A percentile compares a stretch with the other conserved stretches of the same genome.
phyloP scores from a whole-genome alignment of 2,797 vertebrate genomes.

The Enteromius mattozi region DNA sequence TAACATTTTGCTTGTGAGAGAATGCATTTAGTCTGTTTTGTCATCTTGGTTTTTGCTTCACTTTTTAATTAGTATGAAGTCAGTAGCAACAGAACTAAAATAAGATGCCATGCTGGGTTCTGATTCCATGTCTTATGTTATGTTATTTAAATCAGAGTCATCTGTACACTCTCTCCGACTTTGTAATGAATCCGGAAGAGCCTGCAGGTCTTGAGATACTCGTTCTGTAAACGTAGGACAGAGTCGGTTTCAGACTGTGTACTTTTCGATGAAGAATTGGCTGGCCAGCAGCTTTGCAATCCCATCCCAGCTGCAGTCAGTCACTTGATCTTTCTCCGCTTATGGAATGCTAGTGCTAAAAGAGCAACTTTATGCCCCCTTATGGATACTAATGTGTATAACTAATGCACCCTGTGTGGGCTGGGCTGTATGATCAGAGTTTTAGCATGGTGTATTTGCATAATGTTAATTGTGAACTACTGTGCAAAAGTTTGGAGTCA shows the following conservation, averaged over 20 bases:
- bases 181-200: slow-evolving; percentile 50
- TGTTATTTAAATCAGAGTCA: slow-evolving; percentile 63
- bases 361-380: slow-evolving; percentile 64
- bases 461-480: background rate
- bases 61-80: slow-evolving; percentile 34
- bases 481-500: background rate
- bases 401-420: slow-evolving; percentile 40
- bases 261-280: slow-evolving; percentile 55
- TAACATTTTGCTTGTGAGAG: background rate
- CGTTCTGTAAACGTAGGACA: slow-evolving; percentile 60
- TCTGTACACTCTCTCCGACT: slow-evolving; percentile 46
- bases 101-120: slow-evolving; percentile 26
- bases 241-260: slow-evolving; percentile 64
- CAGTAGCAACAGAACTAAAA: slow-evolving; percentile 51
- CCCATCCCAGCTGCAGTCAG: slow-evolving; percentile 46
- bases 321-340: slow-evolving; percentile 57
- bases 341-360: slow-evolving; percentile 53
- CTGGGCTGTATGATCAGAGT: background rate
- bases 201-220: slow-evolving; percentile 48
- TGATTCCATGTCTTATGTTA: slow-evolving; percentile 57
- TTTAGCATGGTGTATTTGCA: background rate
- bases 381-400: slow-evolving; percentile 56
- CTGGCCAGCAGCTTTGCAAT: slow-evolving; percentile 52
- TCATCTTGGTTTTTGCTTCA: background rate
- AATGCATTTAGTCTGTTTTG: slow-evolving; percentile 5